phyloP scores from a whole-genome alignment of 1,140 invertebrate species.

The Ceratosolen solmsi region DNA sequence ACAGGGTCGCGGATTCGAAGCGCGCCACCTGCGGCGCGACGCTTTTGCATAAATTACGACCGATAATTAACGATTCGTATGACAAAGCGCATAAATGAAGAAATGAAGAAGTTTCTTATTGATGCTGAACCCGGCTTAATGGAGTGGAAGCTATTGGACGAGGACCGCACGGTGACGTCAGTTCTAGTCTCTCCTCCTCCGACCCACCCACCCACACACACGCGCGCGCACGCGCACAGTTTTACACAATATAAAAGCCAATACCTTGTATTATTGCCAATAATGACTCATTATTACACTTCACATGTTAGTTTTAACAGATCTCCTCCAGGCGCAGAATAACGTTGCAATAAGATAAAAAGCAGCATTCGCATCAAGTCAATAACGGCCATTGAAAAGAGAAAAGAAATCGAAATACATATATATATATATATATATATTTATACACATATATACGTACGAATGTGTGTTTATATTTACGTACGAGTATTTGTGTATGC shows the following conservation, averaged over 20 bases:
- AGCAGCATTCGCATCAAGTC: slow-evolving; percentile 29
- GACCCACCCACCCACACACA: too few relatives aligned
- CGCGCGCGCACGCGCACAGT: too few relatives aligned
- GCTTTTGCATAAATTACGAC: background rate
- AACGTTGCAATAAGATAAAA: slow-evolving; percentile 24
- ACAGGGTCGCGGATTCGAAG: background rate
- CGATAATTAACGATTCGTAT: background rate
- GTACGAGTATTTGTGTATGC: background rate
- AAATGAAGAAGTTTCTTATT: slow-evolving; percentile 22
- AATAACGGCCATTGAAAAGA: background rate
- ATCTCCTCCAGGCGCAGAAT: background rate
- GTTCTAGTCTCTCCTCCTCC: too few relatives aligned
- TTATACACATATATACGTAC: background rate
- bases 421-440: too few relatives aligned
- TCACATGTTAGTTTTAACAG: background rate
- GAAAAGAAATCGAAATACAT: slow-evolving; percentile 43
- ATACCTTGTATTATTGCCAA: slow-evolving; percentile 35
- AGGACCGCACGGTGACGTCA: too few relatives aligned
- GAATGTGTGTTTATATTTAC: background rate
- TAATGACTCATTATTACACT: slow-evolving; percentile 41
- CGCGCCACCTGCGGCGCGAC: background rate
- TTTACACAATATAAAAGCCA: background rate
- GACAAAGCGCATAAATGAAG: background rate
- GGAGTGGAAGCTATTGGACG: background rate
- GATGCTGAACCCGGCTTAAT: background rate